These are phyloP conservation scores for Epinephelus fuscoguttatus DNA, from an alignment of 2,113 vertebrate species.

Conservation along the genomic window DNA sequence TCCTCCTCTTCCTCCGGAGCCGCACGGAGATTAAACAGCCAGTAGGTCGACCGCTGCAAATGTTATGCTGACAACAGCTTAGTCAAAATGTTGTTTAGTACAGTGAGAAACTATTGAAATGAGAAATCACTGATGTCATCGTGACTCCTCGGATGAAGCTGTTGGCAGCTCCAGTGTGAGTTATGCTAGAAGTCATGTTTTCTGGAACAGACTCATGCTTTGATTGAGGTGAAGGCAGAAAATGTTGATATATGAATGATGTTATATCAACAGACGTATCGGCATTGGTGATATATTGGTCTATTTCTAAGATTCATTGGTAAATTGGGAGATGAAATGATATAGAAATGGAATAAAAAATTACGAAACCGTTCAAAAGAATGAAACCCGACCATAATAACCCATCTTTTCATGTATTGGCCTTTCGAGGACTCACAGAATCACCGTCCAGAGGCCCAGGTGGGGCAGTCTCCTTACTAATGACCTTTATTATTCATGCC, in stretches of 20 bases:
- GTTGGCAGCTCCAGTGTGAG: background rate
- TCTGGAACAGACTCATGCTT: background rate
- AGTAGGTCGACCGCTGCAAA: conserved; percentile 3
- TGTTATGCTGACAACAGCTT: background rate
- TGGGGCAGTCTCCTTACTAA: conserved; percentile 61
- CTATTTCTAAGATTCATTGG: background rate
- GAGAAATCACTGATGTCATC: conserved; percentile 10
- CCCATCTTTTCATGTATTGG: background rate
- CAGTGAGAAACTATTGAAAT: background rate
- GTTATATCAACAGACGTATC: background rate
- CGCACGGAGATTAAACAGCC: conserved; percentile 19
- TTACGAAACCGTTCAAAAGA: background rate
- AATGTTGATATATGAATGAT: no score
- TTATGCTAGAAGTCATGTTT: background rate
- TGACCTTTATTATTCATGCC: conserved; percentile 72
- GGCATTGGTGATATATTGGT: background rate
- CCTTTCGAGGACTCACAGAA: conserved; percentile 17
- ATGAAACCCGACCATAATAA: background rate
- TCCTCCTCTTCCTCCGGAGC: conserved; percentile 11
- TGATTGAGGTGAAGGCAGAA: background rate
- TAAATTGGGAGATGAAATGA: background rate
- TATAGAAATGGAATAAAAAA: background rate
- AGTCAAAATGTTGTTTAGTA: background rate
- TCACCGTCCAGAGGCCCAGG: conserved; percentile 42
- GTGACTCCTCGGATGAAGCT: background rate